Percentiles rank a stretch among this genome's conserved stretches.
phyloP scores from a whole-genome alignment of 2,113 vertebrate genomes.

The Haemorhous mexicanus region DNA sequence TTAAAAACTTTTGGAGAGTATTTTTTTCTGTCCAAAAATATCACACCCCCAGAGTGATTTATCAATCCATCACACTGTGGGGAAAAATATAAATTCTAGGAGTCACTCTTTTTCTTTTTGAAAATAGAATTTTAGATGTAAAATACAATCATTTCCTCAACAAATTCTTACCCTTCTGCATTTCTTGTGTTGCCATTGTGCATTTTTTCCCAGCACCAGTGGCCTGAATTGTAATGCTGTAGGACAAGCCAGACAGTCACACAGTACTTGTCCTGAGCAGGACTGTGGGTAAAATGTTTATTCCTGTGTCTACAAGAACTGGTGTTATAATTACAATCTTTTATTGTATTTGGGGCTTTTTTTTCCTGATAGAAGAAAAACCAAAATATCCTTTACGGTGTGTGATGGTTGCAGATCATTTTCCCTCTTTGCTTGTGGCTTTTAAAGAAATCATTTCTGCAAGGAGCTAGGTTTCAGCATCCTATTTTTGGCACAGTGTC shows the following conservation, averaged over 20 bases:
- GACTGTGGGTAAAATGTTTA: neutral
- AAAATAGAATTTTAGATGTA: constrained; percentile 12
- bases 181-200: neutral
- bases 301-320: neutral
- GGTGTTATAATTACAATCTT: neutral
- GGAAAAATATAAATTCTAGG: constrained; percentile 2
- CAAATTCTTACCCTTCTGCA: neutral
- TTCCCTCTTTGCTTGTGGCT: neutral
- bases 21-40: neutral
- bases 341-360: neutral
- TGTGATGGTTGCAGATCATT: neutral
- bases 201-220: neutral
- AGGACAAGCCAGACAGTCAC: neutral
- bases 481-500: constrained; percentile 3
- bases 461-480: neutral
- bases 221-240: neutral
- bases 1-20: constrained; percentile 39
- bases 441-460: neutral
- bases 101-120: neutral
- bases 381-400: neutral
- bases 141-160: neutral
- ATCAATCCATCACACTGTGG: neutral
- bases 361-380: neutral
- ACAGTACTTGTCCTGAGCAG: neutral
- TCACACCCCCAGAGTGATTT: neutral